Percentiles rank a stretch among this genome's conserved stretches.
Conservation (phyloP, 2,888 invertebrate genomes). For the Leptopterna dolabrata region DNA sequence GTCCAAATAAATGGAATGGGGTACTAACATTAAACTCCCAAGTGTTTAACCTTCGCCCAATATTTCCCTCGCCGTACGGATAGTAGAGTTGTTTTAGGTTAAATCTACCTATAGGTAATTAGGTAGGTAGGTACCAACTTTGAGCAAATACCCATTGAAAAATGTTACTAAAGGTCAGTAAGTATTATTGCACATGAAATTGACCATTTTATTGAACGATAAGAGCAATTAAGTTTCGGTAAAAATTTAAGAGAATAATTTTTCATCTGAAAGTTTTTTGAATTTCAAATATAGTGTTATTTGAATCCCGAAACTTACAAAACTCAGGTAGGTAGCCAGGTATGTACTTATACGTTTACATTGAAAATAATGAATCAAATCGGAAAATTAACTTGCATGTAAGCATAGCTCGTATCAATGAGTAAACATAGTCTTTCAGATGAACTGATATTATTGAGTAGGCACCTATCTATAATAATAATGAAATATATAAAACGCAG, state of each 20-base stretch:
- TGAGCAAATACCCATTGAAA: neutral
- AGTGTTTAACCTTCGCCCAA: neutral
- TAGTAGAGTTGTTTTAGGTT: too few species aligned
- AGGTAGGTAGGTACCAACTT: neutral
- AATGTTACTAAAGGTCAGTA: neutral
- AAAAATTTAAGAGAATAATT: neutral
- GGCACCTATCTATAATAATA: too few species aligned
- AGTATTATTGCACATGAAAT: neutral
- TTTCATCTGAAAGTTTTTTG: too few species aligned
- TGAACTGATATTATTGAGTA: too few species aligned
- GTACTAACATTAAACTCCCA: neutral
- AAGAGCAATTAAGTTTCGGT: neutral
- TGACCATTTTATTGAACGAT: neutral
- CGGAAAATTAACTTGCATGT: too few species aligned
- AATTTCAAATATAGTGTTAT: too few species aligned
- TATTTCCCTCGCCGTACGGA: neutral
- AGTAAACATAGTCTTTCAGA: too few species aligned
- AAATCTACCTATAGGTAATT: neutral
- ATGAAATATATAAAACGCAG: too few species aligned
- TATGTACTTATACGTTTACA: neutral
- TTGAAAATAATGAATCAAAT: too few species aligned
- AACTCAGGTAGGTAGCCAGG: neutral
- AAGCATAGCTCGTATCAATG: too few species aligned
- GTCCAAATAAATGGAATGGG: neutral
- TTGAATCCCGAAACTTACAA: too few species aligned